A percentile compares a stretch with the other conserved stretches of the same genome.
These are phyloP conservation scores for Sceloporus undulatus DNA, from an alignment of 2,113 vertebrate species.

Conservation along the genomic window DNA sequence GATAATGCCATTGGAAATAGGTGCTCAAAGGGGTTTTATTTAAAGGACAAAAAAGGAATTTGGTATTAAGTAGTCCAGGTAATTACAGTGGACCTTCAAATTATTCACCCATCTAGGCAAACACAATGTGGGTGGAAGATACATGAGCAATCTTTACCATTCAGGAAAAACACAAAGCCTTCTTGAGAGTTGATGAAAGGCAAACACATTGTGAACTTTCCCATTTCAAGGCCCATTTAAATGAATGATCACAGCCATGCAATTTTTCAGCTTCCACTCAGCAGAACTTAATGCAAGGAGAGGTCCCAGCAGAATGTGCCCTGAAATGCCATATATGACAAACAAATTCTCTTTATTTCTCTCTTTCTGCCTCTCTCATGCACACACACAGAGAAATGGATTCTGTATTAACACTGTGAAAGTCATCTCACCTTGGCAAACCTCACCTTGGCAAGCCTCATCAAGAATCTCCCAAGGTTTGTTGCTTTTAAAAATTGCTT, in stretches of 20 bases:
- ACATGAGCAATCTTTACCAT: not conserved
- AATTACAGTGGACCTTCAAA: not conserved
- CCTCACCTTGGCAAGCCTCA: not conserved
- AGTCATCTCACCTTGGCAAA: not conserved
- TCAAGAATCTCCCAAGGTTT: constrained; percentile 4
- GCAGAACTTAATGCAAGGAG: not conserved
- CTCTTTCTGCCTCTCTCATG: too few relatives aligned
- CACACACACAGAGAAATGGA: not conserved
- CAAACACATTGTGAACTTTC: not conserved
- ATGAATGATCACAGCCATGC: not conserved
- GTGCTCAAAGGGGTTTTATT: constrained; percentile 34
- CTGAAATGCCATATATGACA: not conserved
- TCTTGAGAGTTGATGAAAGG: not conserved
- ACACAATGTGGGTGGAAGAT: fast-evolving
- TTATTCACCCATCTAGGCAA: not conserved
- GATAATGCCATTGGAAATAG: not conserved
- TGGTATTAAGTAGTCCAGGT: constrained; percentile 10
- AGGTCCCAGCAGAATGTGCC: not conserved
- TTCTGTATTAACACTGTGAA: not conserved
- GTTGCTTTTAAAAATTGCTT: constrained; percentile 6
- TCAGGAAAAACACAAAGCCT: not conserved
- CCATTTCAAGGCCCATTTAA: constrained; percentile 1
- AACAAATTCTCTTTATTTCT: not conserved
- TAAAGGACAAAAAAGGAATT: constrained; percentile 27
- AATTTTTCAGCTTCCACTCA: not conserved